Percentiles rank a stretch among this genome's conserved stretches.
phyloP scores from a whole-genome alignment of 2,888 invertebrate species.

The Tinea trinotella region DNA sequence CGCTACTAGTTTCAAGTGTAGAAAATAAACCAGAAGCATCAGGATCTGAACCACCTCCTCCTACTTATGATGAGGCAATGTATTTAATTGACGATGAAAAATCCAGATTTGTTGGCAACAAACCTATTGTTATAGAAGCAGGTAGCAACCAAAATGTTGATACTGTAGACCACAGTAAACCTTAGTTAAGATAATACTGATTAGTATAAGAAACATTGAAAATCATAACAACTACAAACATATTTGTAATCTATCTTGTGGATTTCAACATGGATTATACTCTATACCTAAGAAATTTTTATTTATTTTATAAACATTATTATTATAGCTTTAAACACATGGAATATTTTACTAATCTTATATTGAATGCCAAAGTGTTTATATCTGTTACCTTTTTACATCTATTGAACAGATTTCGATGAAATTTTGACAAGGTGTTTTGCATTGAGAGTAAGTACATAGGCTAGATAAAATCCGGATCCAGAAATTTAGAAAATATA shows the following conservation, averaged over 20 bases:
- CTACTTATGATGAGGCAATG: conserved; percentile 77
- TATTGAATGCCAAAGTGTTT: too few relatives aligned
- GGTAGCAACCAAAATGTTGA: conserved; percentile 43
- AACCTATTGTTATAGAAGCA: conserved; percentile 52
- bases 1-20: conserved; percentile 58
- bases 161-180: conserved; percentile 47
- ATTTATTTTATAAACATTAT: too few relatives aligned
- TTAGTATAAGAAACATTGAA: neutral
- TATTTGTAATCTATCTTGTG: neutral
- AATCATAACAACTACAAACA: neutral
- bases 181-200: conserved; percentile 32
- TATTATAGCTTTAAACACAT: too few relatives aligned
- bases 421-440: too few relatives aligned
- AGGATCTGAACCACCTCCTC: conserved; percentile 72
- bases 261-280: conserved; percentile 22
- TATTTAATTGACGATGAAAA: conserved; percentile 66
- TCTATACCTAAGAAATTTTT: too few relatives aligned
- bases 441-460: too few relatives aligned
- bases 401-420: too few relatives aligned
- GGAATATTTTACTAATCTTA: too few relatives aligned
- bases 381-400: too few relatives aligned
- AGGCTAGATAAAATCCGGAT: too few relatives aligned
- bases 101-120: conserved; percentile 35
- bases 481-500: too few relatives aligned
- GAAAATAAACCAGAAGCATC: conserved; percentile 57